Evolutionary conservation across 2,888 invertebrate species (phyloP), one percentile per base, ranked within the genome.

Genomic region (Anthophora plumipes): DNA sequence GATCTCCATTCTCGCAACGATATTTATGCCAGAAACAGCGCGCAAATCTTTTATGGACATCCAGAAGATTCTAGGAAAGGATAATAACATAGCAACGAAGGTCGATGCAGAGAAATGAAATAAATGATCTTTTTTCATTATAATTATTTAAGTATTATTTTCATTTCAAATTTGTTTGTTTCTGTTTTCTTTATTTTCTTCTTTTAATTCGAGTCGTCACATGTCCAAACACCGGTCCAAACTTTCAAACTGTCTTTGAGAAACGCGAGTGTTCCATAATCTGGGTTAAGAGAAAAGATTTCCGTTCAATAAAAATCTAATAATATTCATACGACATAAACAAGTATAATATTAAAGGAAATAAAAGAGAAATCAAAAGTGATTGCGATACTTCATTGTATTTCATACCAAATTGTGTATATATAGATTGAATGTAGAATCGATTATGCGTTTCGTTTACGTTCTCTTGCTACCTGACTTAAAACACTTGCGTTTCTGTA

Each of bases 21-120:
- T 85, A 0, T 9, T 12, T 4, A 39, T 89, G 54, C 88, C 87
- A 9, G 89, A 89, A 68, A 89, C 89, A 3, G 80, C 80, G n/a
- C 66, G 22, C 1, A 82, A 79, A n/a, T 68, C 88, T 5, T 82
- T 89, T 20, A 9, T 17, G 8, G 72, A 83, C 0, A 89, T 89
- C 52, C 88, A 89, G 37, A n/a, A 71, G 0, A 43, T 41, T 0
- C 14, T 83, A 1, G 14, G 31, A 4, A 8, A 9, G 17, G 0
- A 5, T 31, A 3, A 0, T 9, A 20, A 1, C 14, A 9, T 1
- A 14, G 0, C 37, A 46, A 0, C 12, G 2, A 1, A 14, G 39
- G 14, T 0, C 0, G 3, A 7, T 17, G 1, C 14, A 43, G 3
- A 31, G 1, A 31, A 48, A 31, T 1, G 12, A 0, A 54, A 43